phyloP scores from a whole-genome alignment of 2,797 vertebrate species.

The Parambassis ranga region DNA sequence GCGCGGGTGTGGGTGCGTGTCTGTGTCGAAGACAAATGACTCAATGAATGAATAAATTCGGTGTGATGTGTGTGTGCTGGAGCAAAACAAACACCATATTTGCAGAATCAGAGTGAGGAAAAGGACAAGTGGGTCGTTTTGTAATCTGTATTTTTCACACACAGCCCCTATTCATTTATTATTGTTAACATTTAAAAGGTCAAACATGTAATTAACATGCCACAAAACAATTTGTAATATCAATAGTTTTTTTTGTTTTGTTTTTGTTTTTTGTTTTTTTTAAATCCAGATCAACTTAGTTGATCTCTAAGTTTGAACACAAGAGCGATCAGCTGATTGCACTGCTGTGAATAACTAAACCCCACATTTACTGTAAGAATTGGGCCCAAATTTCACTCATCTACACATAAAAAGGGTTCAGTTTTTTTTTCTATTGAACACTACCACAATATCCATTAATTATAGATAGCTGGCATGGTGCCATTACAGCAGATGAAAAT shows the following conservation, averaged over 20 bases:
- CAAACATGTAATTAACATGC: constrained; percentile 7
- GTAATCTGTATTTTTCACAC: not conserved
- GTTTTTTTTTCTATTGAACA: constrained; percentile 1
- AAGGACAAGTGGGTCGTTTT: not conserved
- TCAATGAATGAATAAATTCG: not conserved
- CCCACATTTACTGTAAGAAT: not conserved
- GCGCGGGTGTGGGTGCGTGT: not conserved
- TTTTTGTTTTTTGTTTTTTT: constrained; percentile 19
- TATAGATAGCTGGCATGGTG: constrained; percentile 18
- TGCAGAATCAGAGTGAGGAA: not conserved
- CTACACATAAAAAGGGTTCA: not conserved
- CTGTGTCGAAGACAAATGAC: not conserved
- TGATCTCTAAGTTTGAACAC: constrained; percentile 15
- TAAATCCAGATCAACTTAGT: constrained; percentile 7
- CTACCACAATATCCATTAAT: not conserved
- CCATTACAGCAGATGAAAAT: not conserved
- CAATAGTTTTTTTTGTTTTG: not conserved
- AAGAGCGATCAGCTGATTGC: not conserved
- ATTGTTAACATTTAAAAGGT: constrained; percentile 5
- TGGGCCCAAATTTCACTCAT: not conserved
- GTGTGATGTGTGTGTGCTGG: not conserved
- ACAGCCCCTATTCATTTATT: not conserved
- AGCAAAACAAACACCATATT: constrained; percentile 16
- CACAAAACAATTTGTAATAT: not conserved
- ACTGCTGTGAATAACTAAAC: not conserved